A percentile compares a stretch with the other conserved stretches of the same genome.
phyloP scores from a whole-genome alignment of 2,888 invertebrate species.

The Diogma glabrata region DNA sequence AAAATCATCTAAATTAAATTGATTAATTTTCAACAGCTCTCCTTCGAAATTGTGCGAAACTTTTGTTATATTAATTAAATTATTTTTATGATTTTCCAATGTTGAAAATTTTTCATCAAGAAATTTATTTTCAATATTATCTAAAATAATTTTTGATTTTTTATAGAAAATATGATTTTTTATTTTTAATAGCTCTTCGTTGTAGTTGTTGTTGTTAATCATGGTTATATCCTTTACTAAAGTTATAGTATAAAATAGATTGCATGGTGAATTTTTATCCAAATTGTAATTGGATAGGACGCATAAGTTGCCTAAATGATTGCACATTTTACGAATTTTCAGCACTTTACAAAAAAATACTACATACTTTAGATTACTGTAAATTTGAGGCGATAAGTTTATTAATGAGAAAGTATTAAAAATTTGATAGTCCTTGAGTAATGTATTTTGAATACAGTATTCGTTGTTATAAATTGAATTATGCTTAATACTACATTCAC shows the following conservation, averaged over 20 bases:
- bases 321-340: conserved; percentile 45
- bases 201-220: conserved; percentile 1
- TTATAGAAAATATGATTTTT: conserved; percentile 1
- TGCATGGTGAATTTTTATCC: conserved; percentile 39
- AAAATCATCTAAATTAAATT: conserved; percentile 5
- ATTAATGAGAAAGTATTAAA: too few relatives aligned
- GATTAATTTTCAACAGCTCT: background rate
- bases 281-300: conserved; percentile 43
- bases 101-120: background rate
- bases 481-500: conserved; percentile 26
- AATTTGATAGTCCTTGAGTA: conserved; percentile 28
- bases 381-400: too few relatives aligned
- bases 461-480: conserved; percentile 28
- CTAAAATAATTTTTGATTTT: background rate
- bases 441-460: conserved; percentile 28
- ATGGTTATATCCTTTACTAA: background rate
- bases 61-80: background rate
- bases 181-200: background rate
- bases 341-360: conserved; percentile 33
- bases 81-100: background rate
- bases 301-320: conserved; percentile 56
- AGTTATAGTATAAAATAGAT: conserved; percentile 22
- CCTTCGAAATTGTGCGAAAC: background rate
- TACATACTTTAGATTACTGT: conserved; percentile 30
- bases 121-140: conserved; percentile 1